Evolutionary conservation across 2,113 vertebrate species (phyloP).

Genomic region (Himantopus leucocephalus): DNA sequence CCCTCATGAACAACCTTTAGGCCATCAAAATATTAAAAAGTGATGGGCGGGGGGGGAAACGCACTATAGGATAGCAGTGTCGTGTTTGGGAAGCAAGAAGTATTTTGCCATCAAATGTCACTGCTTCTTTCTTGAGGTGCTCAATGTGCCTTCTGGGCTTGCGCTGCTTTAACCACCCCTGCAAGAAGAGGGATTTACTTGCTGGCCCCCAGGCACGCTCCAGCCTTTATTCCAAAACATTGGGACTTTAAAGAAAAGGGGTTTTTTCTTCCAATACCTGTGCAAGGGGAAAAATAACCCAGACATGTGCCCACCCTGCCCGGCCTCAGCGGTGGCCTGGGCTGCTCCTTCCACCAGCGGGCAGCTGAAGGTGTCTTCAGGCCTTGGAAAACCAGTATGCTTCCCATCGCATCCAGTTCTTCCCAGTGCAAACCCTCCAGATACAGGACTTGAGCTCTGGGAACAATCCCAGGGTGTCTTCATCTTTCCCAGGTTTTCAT

Average conservation of each 20-base stretch:
- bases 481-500: neutral
- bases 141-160: neutral
- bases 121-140: neutral
- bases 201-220: neutral
- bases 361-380: neutral
- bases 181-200: neutral
- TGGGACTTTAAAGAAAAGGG: neutral
- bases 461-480: neutral
- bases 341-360: neutral
- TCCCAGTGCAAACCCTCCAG: neutral
- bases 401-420: neutral
- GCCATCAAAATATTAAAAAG: neutral
- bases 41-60: rapidly evolving
- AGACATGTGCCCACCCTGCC: neutral
- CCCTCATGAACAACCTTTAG: neutral
- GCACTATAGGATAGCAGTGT: neutral
- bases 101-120: neutral
- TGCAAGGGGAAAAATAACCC: neutral
- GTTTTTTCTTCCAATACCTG: neutral
- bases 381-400: neutral
- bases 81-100: neutral
- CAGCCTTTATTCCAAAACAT: neutral
- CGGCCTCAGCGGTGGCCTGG: neutral
- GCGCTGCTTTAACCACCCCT: neutral
- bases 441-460: neutral